These are phyloP conservation scores for Sebastes nivosus DNA, from an alignment of 2,797 vertebrate genomes.

Conservation along the genomic window DNA sequence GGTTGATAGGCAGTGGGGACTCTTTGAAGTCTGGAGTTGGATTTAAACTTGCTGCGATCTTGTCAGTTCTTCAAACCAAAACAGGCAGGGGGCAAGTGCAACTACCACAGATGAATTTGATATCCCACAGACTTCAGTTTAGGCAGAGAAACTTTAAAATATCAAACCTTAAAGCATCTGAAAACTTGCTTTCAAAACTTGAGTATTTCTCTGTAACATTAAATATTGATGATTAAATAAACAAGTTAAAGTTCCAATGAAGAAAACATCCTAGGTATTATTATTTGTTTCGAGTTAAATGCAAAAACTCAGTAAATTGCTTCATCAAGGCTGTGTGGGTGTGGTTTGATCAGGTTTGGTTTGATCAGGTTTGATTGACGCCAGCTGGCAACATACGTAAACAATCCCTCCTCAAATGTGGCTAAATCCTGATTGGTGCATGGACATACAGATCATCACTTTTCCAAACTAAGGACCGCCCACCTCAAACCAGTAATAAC, in stretches of 20 bases:
- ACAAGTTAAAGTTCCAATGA: background rate
- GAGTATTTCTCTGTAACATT: background rate
- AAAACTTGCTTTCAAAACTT: background rate
- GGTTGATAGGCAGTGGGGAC: background rate
- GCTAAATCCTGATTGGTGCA: background rate
- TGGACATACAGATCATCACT: background rate
- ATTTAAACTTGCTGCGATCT: background rate
- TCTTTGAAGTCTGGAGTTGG: background rate
- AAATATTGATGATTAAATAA: constrained; percentile 2
- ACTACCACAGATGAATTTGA: background rate
- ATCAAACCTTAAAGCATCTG: background rate
- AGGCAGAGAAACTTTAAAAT: background rate
- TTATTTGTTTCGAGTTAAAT: background rate
- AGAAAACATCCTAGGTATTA: background rate
- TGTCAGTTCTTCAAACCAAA: background rate
- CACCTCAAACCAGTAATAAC: background rate
- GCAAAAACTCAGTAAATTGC: background rate
- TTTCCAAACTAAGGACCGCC: background rate
- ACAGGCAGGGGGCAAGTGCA: background rate
- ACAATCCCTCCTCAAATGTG: background rate
- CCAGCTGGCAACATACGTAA: background rate
- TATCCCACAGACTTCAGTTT: background rate
- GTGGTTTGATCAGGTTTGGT: background rate
- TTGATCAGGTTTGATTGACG: background rate
- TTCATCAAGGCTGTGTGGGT: background rate